These are phyloP conservation scores for Palythoa grandis DNA, from an alignment of 92 coral and sea anemone genomes.

Conservation along the genomic window DNA sequence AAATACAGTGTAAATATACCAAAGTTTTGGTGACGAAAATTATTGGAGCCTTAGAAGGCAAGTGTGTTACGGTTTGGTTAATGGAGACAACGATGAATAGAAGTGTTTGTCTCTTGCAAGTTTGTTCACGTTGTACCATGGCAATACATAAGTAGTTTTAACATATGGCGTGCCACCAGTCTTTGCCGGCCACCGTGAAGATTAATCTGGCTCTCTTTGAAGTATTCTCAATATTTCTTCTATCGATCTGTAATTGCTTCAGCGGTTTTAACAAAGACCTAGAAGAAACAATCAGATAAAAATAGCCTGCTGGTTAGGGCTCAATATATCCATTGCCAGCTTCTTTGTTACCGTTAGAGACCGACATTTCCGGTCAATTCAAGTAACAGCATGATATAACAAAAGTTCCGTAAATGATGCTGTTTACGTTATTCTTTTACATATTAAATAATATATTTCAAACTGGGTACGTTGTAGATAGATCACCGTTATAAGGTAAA, in stretches of 20 bases:
- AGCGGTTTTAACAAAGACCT: too few species aligned
- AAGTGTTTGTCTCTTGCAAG: background rate
- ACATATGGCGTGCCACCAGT: background rate
- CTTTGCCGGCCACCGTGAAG: background rate
- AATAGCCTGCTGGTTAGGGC: slow-evolving; percentile 23
- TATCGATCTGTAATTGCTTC: background rate
- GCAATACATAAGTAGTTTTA: background rate
- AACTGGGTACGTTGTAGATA: background rate
- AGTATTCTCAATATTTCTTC: background rate
- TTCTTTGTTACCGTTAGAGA: background rate
- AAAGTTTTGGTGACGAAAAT: background rate
- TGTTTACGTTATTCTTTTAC: background rate
- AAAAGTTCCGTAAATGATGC: background rate
- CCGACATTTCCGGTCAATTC: background rate
- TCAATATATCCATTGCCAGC: background rate
- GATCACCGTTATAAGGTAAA: background rate
- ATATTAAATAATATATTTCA: background rate
- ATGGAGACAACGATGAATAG: slow-evolving; percentile 15
- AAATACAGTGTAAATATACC: background rate
- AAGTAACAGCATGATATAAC: background rate
- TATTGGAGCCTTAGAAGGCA: background rate
- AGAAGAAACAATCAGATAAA: background rate
- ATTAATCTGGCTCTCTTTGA: background rate
- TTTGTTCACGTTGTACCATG: background rate
- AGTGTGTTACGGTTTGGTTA: background rate